phyloP scores from a whole-genome alignment of 1,140 invertebrate species.

The Bombus cullumanus region DNA sequence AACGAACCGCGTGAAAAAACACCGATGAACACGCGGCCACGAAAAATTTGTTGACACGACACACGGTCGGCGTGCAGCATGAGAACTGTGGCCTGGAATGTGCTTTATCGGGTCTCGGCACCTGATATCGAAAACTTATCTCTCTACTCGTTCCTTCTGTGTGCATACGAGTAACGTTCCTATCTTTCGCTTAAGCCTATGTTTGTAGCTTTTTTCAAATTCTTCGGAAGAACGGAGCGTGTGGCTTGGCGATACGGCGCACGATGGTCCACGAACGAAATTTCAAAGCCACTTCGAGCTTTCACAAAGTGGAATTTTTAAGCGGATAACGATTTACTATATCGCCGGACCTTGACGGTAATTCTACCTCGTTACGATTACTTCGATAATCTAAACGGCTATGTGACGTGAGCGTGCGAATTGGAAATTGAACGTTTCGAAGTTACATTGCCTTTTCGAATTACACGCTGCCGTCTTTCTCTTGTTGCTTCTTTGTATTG shows the following conservation, averaged over 20 bases:
- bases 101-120: conserved; percentile 68
- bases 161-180: not conserved
- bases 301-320: too few species aligned
- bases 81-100: conserved; percentile 74
- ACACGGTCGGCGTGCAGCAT: conserved; percentile 52
- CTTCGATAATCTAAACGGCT: too few species aligned
- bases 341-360: too few species aligned
- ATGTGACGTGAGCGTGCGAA: too few species aligned
- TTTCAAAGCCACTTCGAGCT: too few species aligned
- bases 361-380: too few species aligned
- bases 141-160: conserved; percentile 23
- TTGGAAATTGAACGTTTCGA: too few species aligned
- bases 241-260: too few species aligned
- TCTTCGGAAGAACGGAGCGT: not conserved
- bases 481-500: rapidly evolving
- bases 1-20: conserved; percentile 42
- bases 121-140: conserved; percentile 79
- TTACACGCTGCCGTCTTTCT: too few species aligned
- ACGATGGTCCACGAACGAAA: too few species aligned
- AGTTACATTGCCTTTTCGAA: too few species aligned
- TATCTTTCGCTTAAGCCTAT: conserved; percentile 14
- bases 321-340: too few species aligned
- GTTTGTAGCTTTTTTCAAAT: not conserved
- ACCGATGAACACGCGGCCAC: not conserved
- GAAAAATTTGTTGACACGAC: conserved; percentile 73